Evolutionary conservation across 1,140 invertebrate species (phyloP).

Genomic region (Sinonovacula constricta): DNA sequence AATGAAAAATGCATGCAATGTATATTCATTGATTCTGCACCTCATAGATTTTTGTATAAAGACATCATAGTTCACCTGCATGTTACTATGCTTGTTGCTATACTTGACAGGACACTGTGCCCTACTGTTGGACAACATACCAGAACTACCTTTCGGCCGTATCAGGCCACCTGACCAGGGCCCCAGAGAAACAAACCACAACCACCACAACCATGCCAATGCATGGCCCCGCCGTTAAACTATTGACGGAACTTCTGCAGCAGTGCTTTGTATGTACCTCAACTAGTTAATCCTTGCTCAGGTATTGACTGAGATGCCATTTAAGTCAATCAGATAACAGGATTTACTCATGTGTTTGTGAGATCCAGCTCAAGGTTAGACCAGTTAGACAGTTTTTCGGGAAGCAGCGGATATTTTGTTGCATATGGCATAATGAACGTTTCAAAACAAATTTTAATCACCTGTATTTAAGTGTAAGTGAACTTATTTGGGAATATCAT

Average conservation of each 20-base stretch:
- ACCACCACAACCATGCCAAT: slow-evolving; percentile 38
- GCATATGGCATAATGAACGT: no score
- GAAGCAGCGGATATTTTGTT: not conserved
- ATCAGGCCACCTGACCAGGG: slow-evolving; percentile 43
- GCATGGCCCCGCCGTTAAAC: slow-evolving; percentile 61
- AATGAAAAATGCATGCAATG: no score
- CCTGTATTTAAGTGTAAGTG: no score
- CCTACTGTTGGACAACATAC: slow-evolving; percentile 55
- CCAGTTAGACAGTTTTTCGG: not conserved
- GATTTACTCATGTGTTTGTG: not conserved
- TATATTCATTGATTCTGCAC: no score
- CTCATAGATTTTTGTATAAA: no score
- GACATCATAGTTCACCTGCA: no score
- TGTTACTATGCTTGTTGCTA: not conserved
- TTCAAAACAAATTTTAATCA: no score
- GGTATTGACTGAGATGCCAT: not conserved
- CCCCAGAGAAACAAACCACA: no score
- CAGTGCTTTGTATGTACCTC: slow-evolving; percentile 60
- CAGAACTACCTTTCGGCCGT: slow-evolving; percentile 59
- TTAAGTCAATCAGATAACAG: not conserved
- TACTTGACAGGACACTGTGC: slow-evolving; percentile 55
- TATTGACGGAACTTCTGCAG: slow-evolving; percentile 65
- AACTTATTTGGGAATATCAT: no score
- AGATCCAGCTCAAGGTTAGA: not conserved
- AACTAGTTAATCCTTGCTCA: not conserved